Evolutionary conservation across 2,888 invertebrate genomes (phyloP), one percentile per base, ranked within the genome.

Genomic region (Drosophila mettleri): DNA sequence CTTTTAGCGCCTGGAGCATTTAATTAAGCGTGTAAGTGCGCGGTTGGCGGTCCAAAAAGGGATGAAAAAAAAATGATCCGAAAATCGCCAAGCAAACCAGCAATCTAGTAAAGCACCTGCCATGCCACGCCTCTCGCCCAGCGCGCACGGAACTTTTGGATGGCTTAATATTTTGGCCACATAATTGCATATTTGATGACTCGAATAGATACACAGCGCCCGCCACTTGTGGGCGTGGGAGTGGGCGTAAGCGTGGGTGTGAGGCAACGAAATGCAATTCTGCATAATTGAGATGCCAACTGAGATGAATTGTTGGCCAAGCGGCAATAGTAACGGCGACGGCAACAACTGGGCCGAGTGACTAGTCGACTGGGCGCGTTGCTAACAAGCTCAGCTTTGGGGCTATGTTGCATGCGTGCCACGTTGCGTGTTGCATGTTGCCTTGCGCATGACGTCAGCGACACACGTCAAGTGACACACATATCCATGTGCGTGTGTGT

Each of bases 11-110:
- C 49, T 51, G 51, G 48, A 67, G 72, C 82, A 81, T 85, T 83
- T 81, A 83, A 83, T 86, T 83, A 83, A 79, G 83, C 86, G 83
- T 86, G 79, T 81, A 86, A 84, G 70, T 86, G 83, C 78, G 77
- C 66, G 60, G 53, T 55, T 43, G 69, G 64, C 73, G 70, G 55
- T 41, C 59, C 49, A 38, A 53, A 20, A 31, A 22, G 16, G 10
- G 0, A 33, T 9, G 14, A 22, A 10, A 16, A 29, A 14, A 14
- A 1, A 24, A 41, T 5, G 36, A 36, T 24, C 3, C 3, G 5
- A 7, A 45, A 10, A 34, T 33, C 22, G n/a, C 34, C 48, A 33
- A 39, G 43, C 52, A 51, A 72, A 9, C 45, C 38, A 45, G 34
- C 51, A 59, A 59, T 61, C 77, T 34, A 54, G 46, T 64, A 57